Evolutionary conservation across 2,888 invertebrate genomes (phyloP).

Genomic region (Beris morrisii): DNA sequence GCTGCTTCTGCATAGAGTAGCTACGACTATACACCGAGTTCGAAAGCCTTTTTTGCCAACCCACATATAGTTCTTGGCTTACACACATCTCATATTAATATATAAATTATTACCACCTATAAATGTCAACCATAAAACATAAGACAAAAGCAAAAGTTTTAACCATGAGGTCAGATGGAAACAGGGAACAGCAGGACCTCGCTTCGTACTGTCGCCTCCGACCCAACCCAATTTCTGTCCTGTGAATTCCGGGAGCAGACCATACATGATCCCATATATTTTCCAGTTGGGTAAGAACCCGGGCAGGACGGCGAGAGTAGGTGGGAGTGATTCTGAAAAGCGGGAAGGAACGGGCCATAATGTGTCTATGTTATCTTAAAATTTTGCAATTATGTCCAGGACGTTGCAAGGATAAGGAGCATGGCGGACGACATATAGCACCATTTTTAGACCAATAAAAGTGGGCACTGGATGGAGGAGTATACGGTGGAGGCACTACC

Average conservation of each 20-base stretch:
- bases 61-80: neutral
- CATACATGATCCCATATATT: conserved; percentile 9
- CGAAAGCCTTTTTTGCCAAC: no score
- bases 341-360: neutral
- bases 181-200: conserved; percentile 10
- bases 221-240: no score
- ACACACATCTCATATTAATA: conserved; percentile 35
- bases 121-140: conserved; percentile 35
- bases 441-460: conserved; percentile 12
- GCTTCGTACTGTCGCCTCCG: no score
- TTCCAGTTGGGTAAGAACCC: neutral
- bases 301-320: neutral
- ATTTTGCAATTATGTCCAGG: conserved; percentile 26
- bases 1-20: neutral
- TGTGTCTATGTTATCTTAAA: conserved; percentile 22
- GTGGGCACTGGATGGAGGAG: neutral
- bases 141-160: conserved; percentile 33
- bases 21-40: no score
- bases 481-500: neutral
- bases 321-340: neutral
- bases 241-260: neutral
- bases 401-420: neutral
- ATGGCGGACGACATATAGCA: neutral
- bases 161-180: conserved; percentile 30
- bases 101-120: conserved; percentile 39